Evolutionary conservation across 2,797 vertebrate genomes (phyloP).

Genomic region (Neosalanx taihuensis): DNA sequence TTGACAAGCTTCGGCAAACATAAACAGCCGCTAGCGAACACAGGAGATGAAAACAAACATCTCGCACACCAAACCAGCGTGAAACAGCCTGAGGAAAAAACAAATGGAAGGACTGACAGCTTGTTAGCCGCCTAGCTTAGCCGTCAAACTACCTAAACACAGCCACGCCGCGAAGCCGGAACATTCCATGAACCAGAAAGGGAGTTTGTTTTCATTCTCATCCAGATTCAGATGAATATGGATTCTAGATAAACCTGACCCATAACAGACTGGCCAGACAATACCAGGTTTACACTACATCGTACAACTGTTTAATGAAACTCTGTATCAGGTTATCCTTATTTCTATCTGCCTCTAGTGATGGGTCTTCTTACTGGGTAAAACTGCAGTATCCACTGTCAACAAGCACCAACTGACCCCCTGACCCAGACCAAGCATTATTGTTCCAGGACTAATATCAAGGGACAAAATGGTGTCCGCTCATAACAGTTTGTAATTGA

Average conservation of each 20-base stretch:
- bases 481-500: too few relatives aligned
- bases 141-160: neutral
- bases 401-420: too few relatives aligned
- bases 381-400: too few relatives aligned
- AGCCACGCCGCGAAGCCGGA: neutral
- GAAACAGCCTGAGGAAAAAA: constrained; percentile 5
- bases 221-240: too few relatives aligned
- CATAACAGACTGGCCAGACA: neutral
- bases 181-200: neutral
- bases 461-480: neutral
- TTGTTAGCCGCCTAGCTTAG: neutral
- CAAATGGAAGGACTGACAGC: neutral
- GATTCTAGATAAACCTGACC: too few relatives aligned
- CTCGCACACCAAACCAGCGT: neutral
- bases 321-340: neutral
- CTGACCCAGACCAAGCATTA: neutral
- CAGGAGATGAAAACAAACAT: neutral
- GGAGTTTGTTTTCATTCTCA: neutral
- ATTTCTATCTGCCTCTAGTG: neutral
- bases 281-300: neutral
- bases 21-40: constrained; percentile 18
- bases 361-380: neutral
- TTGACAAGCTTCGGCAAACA: neutral
- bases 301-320: neutral
- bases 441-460: neutral